Base-by-base conservation (phyloP, 2,113 vertebrate species). In the Macroglossus sobrinus region DNA sequence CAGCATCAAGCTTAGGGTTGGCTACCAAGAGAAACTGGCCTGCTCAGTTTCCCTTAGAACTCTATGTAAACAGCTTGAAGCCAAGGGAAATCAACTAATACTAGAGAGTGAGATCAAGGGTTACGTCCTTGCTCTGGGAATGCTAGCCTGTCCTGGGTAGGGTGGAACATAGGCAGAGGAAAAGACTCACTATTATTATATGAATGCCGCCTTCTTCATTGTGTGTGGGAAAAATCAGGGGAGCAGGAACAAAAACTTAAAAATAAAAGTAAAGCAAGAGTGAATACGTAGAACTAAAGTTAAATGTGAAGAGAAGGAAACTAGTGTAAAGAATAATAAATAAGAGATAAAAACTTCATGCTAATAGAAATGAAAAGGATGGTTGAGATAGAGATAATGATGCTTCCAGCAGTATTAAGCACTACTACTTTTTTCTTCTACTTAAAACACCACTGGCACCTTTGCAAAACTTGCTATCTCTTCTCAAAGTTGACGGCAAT, bases 401-500 rank as follows among this genome's bases (percentile, higher is more conserved):
- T 13, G 47, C 40, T 79, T 78, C 81, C 38, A 69, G 69, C n/a
- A 57, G 72, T 21, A 5, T 63, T 30, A 74, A 87, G n/a, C 66
- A 55, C 53, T 40, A 21, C 7, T 21, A 18, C 40, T 55, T 95
- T 95, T 88, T 91, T 78, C 75, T 84, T 33, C 86, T 86, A 33
- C 78, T 85, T 93, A 89, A 94, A 93, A 38, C 66, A 89, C 79
- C 64, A 50, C 33, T 68, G 85, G 66, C 40, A 72, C 64, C 82
- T 93, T 93, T 84, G 47, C 53, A 93, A 84, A 94, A 97, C 86
- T 94, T 96, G 71, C 94, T 97, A 93, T 94, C 95, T 93, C 86
- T 97, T 91, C 66, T 93, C 95, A 76, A 97, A 97, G 97, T 88
- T 76, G 64, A 91, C 47, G 16, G 30, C 57, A 93, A 96, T 97